These are phyloP conservation scores for Drosophila putrida DNA, from an alignment of 2,888 invertebrate genomes.

Conservation along the genomic window DNA sequence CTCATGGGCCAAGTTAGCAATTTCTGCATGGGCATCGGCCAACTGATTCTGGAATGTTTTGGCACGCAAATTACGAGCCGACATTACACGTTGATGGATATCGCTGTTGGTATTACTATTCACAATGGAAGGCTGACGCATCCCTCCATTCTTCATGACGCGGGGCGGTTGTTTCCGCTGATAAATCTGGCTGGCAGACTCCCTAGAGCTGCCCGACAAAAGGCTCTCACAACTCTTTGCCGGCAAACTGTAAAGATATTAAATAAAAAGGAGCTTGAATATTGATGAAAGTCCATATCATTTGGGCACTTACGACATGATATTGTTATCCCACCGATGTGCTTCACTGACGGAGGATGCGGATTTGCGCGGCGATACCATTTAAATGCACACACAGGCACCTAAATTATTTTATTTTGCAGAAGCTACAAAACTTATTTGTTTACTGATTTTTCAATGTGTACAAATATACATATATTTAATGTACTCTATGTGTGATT, in stretches of 20 bases:
- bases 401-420: conserved; percentile 8
- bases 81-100: conserved; percentile 89
- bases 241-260: conserved; percentile 62
- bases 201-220: conserved; percentile 84
- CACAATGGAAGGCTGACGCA: conserved; percentile 75
- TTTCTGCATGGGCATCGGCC: conserved; percentile 91
- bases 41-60: conserved; percentile 93
- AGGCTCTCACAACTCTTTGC: conserved; percentile 86
- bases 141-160: conserved; percentile 39
- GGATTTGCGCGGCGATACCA: conserved; percentile 79
- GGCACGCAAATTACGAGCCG: conserved; percentile 91
- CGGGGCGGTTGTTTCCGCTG: conserved; percentile 69
- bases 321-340: conserved; percentile 51
- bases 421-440: conserved; percentile 23
- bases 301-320: conserved; percentile 80
- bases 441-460: conserved; percentile 15
- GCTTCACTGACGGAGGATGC: conserved; percentile 83
- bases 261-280: no score
- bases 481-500: conserved; percentile 14
- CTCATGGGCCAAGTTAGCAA: conserved; percentile 90
- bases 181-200: conserved; percentile 81
- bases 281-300: no score
- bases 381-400: conserved; percentile 23
- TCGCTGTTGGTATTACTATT: conserved; percentile 83
- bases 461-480: conserved; percentile 14